These are phyloP conservation scores for Tetrax tetrax DNA, from an alignment of 2,113 vertebrate genomes.

Conservation along the genomic window DNA sequence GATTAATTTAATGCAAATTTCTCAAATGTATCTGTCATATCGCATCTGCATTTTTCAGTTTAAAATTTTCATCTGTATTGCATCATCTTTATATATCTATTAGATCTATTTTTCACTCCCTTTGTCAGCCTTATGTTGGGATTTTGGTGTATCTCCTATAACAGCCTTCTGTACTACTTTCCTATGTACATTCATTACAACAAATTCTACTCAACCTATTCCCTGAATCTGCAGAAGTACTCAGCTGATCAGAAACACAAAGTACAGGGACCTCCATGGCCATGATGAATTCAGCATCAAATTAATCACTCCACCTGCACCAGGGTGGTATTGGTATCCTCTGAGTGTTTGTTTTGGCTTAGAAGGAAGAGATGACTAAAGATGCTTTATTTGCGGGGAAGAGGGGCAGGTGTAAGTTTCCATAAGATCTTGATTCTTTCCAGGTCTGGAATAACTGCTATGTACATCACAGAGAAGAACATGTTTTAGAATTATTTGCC, in stretches of 20 bases:
- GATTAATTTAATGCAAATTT: constrained; percentile 2
- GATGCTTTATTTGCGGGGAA: background rate
- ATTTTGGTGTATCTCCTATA: background rate
- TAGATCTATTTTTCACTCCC: background rate
- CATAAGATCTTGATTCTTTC: background rate
- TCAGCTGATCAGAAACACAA: background rate
- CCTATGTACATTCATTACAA: background rate
- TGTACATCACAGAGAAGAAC: background rate
- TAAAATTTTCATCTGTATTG: constrained; percentile 26
- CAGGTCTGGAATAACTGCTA: background rate
- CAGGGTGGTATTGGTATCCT: background rate
- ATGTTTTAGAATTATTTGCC: background rate
- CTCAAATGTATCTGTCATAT: background rate
- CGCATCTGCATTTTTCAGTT: background rate
- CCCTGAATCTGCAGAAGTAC: background rate
- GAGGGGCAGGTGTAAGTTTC: background rate
- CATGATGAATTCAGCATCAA: background rate
- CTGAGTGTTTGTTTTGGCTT: background rate
- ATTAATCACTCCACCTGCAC: background rate
- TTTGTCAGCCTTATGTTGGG: background rate
- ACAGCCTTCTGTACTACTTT: background rate
- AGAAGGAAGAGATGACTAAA: background rate
- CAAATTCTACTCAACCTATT: background rate
- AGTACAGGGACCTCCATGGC: background rate
- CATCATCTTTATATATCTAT: background rate